Evolutionary conservation across 2,797 vertebrate genomes (phyloP).

Genomic region (Paratrypauchen microcephalus): DNA sequence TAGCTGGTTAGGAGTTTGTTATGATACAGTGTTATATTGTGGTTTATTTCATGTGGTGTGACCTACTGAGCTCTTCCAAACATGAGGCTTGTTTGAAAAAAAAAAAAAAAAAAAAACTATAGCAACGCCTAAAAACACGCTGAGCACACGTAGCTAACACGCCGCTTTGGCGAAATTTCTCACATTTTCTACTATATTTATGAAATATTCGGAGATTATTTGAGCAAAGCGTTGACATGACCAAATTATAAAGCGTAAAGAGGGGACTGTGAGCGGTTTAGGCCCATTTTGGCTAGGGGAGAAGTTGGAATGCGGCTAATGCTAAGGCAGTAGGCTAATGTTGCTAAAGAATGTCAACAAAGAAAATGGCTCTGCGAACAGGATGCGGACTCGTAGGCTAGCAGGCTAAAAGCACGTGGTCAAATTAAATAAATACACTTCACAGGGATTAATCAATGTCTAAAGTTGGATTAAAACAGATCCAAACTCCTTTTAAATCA

Average conservation of each 20-base stretch:
- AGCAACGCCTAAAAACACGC: constrained; percentile 8
- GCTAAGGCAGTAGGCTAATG: neutral
- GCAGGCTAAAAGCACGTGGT: constrained; percentile 73
- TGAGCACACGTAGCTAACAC: neutral
- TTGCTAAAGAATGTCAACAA: constrained; percentile 67
- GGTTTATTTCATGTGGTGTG: neutral
- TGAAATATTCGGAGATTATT: neutral
- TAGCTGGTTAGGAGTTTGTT: neutral
- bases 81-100: neutral
- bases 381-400: constrained; percentile 56
- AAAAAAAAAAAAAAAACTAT: neutral
- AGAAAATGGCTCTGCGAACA: constrained; percentile 44
- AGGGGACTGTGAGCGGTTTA: neutral
- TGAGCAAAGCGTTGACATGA: neutral
- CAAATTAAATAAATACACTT: constrained; percentile 15
- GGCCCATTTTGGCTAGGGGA: neutral
- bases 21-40: neutral
- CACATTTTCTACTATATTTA: neutral
- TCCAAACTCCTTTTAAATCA: neutral
- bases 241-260: neutral
- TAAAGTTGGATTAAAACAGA: neutral
- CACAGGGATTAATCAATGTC: neutral
- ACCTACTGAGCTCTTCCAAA: neutral
- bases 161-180: neutral
- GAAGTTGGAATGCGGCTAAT: constrained; percentile 29